Conservation (phyloP, 2,113 vertebrate genomes). For the Phaethornis superciliosus region DNA sequence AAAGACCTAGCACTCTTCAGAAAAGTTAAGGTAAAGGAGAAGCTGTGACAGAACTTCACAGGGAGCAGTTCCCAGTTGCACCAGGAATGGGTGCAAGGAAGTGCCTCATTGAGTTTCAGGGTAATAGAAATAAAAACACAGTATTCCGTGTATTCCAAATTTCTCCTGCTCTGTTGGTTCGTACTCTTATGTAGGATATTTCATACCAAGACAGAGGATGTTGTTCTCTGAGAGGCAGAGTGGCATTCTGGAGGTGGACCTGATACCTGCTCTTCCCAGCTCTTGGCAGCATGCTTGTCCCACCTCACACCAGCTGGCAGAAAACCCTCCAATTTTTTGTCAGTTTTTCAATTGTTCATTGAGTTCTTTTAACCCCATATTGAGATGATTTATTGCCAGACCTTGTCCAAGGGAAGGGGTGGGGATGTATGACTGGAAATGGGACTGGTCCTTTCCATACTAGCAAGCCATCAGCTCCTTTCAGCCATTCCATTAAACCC, state of each 20-base stretch:
- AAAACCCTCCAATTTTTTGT: neutral
- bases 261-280: neutral
- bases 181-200: neutral
- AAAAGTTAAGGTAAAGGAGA: neutral
- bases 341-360: neutral
- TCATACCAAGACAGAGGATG: neutral
- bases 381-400: neutral
- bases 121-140: neutral
- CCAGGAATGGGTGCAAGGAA: neutral
- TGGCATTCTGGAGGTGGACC: neutral
- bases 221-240: neutral
- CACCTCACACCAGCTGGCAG: accelerated
- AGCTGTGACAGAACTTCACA: neutral
- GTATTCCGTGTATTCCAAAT: neutral
- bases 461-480: neutral
- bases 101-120: neutral
- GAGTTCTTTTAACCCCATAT: neutral
- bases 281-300: neutral
- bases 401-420: neutral
- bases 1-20: neutral
- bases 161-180: neutral
- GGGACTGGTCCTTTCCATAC: neutral
- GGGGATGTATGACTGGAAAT: neutral
- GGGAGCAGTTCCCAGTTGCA: neutral
- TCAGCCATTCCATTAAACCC: neutral